Evolutionary conservation across 2,888 invertebrate species (phyloP).

Genomic region (Xestia c-nigrum): DNA sequence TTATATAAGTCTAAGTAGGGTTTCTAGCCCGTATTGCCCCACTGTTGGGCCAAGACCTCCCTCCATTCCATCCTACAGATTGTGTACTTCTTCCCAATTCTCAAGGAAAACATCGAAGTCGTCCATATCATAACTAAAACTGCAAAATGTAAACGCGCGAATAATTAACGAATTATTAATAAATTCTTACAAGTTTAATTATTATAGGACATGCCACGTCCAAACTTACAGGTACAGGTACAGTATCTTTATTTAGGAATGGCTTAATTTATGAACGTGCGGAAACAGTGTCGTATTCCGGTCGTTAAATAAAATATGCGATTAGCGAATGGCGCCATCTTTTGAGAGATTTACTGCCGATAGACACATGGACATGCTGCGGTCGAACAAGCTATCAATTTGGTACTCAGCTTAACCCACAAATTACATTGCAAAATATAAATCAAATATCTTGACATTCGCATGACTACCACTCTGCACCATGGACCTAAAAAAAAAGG

Average conservation of each 20-base stretch:
- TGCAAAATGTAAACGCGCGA: too few species aligned
- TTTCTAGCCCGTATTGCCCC: too few species aligned
- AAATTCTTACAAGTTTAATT: background rate
- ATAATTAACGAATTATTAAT: background rate
- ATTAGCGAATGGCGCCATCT: conserved; percentile 18
- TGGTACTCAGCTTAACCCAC: too few species aligned
- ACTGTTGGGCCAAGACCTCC: background rate
- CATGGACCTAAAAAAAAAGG: too few species aligned
- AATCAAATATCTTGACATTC: too few species aligned
- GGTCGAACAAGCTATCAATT: too few species aligned
- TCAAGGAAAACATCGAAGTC: background rate
- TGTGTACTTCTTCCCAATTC: background rate
- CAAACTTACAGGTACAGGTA: background rate
- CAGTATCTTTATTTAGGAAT: background rate
- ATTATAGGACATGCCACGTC: background rate
- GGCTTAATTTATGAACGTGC: conserved; percentile 7
- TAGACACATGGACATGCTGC: too few species aligned
- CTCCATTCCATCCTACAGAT: background rate
- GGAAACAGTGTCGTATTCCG: conserved; percentile 9
- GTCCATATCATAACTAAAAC: background rate
- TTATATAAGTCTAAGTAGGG: too few species aligned
- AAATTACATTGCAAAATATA: too few species aligned
- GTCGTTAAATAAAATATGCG: conserved; percentile 6
- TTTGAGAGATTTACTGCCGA: background rate
- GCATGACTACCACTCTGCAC: too few species aligned